phyloP scores from a whole-genome alignment of 2,113 vertebrate genomes.

The Chamaea fasciata region DNA sequence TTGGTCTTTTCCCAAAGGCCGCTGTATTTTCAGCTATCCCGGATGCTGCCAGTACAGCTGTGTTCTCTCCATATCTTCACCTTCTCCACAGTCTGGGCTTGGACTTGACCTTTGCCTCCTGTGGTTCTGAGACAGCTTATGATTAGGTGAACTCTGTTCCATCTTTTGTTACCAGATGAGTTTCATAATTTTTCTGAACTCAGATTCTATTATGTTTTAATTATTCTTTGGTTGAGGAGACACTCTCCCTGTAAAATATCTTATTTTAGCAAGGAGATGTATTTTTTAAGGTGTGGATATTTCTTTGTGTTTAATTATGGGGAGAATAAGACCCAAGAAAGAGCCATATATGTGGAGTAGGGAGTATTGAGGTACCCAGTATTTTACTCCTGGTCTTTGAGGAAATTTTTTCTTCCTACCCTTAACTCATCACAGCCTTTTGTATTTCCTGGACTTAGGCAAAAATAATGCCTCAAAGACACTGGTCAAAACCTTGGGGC shows the following conservation, averaged over 20 bases:
- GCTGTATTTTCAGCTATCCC: not conserved
- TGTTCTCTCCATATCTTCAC: not conserved
- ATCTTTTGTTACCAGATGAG: not conserved
- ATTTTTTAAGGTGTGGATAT: not conserved
- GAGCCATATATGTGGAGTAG: not conserved
- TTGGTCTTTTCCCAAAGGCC: not conserved
- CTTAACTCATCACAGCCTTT: not conserved
- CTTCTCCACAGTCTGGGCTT: not conserved
- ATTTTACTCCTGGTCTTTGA: not conserved
- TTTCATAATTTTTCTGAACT: not conserved
- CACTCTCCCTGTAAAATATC: not conserved
- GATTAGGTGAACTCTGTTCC: not conserved
- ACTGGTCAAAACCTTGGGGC: not conserved
- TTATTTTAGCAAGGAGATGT: not conserved
- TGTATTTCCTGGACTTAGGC: not conserved
- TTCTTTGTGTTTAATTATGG: not conserved
- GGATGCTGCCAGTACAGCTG: not conserved
- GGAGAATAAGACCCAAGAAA: not conserved
- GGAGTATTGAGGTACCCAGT: not conserved
- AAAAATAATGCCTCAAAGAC: not conserved
- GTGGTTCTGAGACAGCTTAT: not conserved
- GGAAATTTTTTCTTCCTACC: not conserved
- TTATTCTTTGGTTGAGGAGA: not conserved
- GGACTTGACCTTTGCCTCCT: not conserved
- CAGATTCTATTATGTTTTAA: not conserved